Evolutionary conservation across 2,888 invertebrate genomes (phyloP).

Genomic region (Dendrolimus houi): DNA sequence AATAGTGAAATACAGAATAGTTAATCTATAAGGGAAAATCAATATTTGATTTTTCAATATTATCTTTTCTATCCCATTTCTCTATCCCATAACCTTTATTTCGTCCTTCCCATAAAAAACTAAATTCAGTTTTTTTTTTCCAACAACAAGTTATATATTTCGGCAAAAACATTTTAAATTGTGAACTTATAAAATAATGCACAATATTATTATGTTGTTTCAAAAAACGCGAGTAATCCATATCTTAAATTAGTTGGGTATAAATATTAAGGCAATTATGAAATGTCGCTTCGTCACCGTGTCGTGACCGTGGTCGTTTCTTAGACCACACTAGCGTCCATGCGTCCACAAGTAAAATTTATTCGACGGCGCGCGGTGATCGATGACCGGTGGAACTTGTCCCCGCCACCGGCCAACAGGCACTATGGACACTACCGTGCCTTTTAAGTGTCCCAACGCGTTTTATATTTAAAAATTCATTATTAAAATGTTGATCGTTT

Average conservation of each 20-base stretch:
- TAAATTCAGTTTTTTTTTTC: no score
- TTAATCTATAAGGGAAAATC: no score
- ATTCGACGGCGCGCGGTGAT: slow-evolving; percentile 63
- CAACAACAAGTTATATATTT: no score
- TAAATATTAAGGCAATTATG: neutral
- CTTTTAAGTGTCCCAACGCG: slow-evolving; percentile 37
- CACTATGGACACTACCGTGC: slow-evolving; percentile 57
- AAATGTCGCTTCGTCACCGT: neutral
- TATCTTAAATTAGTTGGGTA: neutral
- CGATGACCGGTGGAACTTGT: slow-evolving; percentile 57
- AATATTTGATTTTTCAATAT: no score
- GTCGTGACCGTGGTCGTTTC: slow-evolving; percentile 1
- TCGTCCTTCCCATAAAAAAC: no score
- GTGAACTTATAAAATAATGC: neutral
- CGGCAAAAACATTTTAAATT: neutral
- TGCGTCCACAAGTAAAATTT: slow-evolving; percentile 37
- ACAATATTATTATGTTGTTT: neutral
- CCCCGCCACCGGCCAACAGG: slow-evolving; percentile 41
- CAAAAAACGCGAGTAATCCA: neutral
- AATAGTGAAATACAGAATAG: no score
- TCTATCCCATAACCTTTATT: no score
- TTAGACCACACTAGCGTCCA: slow-evolving; percentile 25
- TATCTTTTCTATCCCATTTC: no score
- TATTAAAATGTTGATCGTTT: slow-evolving; percentile 25
- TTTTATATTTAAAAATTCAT: slow-evolving; percentile 37